Percentiles rank a stretch among this genome's conserved stretches.
Conservation (phyloP, 2,113 vertebrate genomes). For the Dicerorhinus sumatrensis region DNA sequence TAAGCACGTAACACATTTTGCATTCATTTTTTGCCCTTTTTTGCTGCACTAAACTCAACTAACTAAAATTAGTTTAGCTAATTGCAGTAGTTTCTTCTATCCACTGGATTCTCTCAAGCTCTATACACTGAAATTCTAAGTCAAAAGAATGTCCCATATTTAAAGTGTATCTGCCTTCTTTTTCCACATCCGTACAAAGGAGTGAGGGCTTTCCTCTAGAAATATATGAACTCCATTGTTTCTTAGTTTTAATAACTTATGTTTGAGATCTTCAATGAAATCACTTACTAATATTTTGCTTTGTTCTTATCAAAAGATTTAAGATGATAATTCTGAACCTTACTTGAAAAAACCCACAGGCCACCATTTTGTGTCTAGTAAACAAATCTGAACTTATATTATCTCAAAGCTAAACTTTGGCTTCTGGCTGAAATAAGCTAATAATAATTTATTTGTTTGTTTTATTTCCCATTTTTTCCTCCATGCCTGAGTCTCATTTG, state of each 20-base stretch:
- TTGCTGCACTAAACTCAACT: not conserved
- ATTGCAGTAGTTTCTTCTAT: not conserved
- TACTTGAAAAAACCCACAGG: not conserved
- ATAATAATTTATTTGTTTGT: not conserved
- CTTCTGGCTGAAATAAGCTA: not conserved
- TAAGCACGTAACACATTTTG: not conserved
- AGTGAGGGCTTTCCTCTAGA: not conserved
- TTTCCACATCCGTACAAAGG: not conserved
- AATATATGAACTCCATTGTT: not conserved
- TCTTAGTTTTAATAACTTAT: constrained; percentile 47
- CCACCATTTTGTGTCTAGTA: not conserved
- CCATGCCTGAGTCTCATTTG: not conserved
- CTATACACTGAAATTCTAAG: not conserved
- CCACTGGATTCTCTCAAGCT: not conserved
- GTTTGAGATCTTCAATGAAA: not conserved
- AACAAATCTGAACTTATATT: not conserved
- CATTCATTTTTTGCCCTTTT: constrained; percentile 19
- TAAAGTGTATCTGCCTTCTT: not conserved
- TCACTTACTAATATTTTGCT: not conserved
- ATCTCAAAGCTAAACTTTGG: not conserved
- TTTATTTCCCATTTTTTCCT: constrained; percentile 8
- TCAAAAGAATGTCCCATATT: not conserved
- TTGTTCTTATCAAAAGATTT: constrained; percentile 18
- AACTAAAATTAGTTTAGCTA: constrained; percentile 21
- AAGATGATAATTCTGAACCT: constrained; percentile 22